A percentile compares a stretch with the other conserved stretches of the same genome.
Conservation (phyloP, 2,113 vertebrate genomes). For the Amphilophus citrinellus region DNA sequence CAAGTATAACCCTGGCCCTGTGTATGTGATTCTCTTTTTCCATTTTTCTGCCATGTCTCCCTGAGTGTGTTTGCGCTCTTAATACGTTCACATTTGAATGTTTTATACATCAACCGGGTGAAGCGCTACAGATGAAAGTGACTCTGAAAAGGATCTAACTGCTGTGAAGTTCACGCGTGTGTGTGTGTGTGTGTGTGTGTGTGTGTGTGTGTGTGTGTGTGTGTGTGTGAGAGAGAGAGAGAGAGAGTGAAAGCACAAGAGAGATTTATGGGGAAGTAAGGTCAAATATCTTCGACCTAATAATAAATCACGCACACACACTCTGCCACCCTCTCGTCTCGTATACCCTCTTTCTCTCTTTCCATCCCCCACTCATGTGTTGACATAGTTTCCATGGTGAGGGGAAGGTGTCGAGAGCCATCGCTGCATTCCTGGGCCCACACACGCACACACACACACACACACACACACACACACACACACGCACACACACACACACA, state of each 20-base stretch:
- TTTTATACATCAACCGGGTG: conserved; percentile 49
- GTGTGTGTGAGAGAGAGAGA: neutral
- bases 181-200: neutral
- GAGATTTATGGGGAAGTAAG: conserved; percentile 48
- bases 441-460: neutral
- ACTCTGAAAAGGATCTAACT: conserved; percentile 38
- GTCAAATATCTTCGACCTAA: conserved; percentile 66
- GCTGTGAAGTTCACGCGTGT: conserved; percentile 34
- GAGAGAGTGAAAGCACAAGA: neutral
- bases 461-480: too few relatives aligned
- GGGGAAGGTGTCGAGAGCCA: conserved; percentile 46
- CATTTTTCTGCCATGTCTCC: too few relatives aligned
- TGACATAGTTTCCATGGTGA: conserved; percentile 73
- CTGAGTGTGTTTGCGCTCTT: neutral
- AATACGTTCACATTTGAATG: conserved; percentile 19
- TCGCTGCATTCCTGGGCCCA: conserved; percentile 40
- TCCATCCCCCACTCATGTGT: conserved; percentile 40
- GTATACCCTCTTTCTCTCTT: neutral
- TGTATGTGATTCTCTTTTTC: neutral
- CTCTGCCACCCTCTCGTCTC: neutral
- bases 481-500: too few relatives aligned
- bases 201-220: neutral
- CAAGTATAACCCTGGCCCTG: neutral
- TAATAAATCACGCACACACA: conserved; percentile 59
- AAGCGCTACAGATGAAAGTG: conserved; percentile 53